A percentile compares a stretch with the other conserved stretches of the same genome.
phyloP scores from a whole-genome alignment of 2,888 invertebrate species.

The Flexamia atlantica region DNA sequence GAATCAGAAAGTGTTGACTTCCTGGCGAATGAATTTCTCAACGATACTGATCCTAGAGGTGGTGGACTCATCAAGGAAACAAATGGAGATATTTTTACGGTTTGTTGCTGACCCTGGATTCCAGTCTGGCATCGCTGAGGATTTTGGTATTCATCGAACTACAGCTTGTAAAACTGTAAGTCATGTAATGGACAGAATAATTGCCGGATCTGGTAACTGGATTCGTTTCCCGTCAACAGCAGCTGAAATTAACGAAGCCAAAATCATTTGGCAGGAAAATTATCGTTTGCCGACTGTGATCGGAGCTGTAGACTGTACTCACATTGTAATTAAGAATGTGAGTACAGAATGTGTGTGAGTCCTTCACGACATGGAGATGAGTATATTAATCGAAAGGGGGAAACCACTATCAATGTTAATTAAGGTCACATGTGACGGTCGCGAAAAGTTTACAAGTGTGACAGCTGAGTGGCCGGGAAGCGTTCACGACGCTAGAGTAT shows the following conservation, averaged over 20 bases:
- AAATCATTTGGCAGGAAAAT: not conserved
- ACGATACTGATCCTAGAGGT: not conserved
- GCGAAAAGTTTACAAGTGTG: conserved; percentile 46
- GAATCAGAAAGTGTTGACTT: conserved; percentile 36
- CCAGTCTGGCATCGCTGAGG: conserved; percentile 8
- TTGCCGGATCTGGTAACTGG: not conserved
- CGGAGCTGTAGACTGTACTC: conserved; percentile 37
- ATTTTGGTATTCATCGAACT: conserved; percentile 10
- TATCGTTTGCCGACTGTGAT: conserved; percentile 43
- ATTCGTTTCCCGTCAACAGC: conserved; percentile 22
- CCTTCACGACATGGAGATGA: conserved; percentile 11
- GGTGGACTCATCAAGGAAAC: conserved; percentile 1
- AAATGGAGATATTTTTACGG: conserved; percentile 32
- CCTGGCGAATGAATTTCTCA: conserved; percentile 2
- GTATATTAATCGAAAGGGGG: conserved; percentile 14
- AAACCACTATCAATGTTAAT: conserved; percentile 8
- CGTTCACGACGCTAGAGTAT: conserved; percentile 39
- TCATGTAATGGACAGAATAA: conserved; percentile 15
- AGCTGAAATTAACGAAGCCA: conserved; percentile 3
- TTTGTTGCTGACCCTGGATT: conserved; percentile 43
- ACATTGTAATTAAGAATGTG: conserved; percentile 38
- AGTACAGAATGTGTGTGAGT: no score
- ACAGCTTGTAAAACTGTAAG: conserved; percentile 18
- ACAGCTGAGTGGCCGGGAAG: conserved; percentile 52
- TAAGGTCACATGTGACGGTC: not conserved